Base-by-base conservation (phyloP, 2,113 vertebrate genomes). In the Pangasianodon hypophthalmus region DNA sequence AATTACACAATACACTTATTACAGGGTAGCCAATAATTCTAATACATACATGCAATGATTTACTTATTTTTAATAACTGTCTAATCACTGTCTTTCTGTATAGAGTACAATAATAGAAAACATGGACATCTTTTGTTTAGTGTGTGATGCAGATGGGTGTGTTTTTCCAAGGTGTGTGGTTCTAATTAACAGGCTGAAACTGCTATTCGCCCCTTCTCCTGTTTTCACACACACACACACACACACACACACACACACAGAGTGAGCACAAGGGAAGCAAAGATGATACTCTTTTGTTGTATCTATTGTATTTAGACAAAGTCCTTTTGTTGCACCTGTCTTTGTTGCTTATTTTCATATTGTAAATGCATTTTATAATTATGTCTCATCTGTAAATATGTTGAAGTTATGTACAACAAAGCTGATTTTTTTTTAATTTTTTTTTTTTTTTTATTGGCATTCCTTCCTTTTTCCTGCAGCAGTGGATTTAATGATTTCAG, bases 381-480 rank as follows among this genome's bases (percentile, higher is more conserved):
- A 89, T 50, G 11, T 69, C n/a, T 69, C 6, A 16, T 56, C 21
- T 46, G 44, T 60, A n/a, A 44, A 37, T 69, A 26, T 52, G 32
- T 46, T 44, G 11, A 67, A n/a, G 14, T 26, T 48, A 87, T 88
- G 54, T 79, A 50, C 60, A 91, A 91, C 86, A 87, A 88, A 91
- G 89, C 71, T 58, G 80, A 41, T 32, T 56, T 32, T 52, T 48
- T 18, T 50, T n/a, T n/a, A n/a, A n/a, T n/a, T 41, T 84, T 92
- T 93, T 77, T 44, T 77, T 1, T 56, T 54, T 83, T 41, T 84
- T 92, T 93, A 73, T 44, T 77, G 16, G n/a, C n/a, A 83, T 91
- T 90, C 91, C 92, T 91, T 90, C 89, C 90, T 91, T 93, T 94
- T 95, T 95, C 82, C 88, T 90, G 44, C 86, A 91, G 58, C 83